Evolutionary conservation across 2,113 vertebrate genomes (phyloP).

Genomic region (Amblyornis subalaris): DNA sequence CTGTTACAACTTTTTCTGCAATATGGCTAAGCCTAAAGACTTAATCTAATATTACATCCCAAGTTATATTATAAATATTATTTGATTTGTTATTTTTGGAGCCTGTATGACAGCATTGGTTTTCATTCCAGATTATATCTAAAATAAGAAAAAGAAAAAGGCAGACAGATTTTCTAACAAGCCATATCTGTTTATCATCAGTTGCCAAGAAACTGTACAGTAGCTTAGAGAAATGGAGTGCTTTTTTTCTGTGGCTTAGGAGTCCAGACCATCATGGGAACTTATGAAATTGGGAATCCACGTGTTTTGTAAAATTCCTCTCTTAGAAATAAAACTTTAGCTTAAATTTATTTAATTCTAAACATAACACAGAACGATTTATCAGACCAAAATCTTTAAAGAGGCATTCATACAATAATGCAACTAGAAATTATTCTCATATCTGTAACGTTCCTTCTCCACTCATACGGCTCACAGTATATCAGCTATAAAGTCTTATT

Average conservation of each 20-base stretch:
- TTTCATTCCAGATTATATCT: conserved; percentile 30
- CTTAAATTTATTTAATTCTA: neutral
- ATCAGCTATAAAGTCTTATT: neutral
- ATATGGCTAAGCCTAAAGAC: neutral
- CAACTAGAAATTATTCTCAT: neutral
- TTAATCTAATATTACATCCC: neutral
- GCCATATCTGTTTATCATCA: conserved; percentile 28
- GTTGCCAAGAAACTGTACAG: conserved; percentile 37
- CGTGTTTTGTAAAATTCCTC: neutral
- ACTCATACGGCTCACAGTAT: neutral
- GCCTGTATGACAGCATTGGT: neutral
- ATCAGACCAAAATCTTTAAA: neutral
- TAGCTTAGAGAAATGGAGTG: conserved; percentile 3
- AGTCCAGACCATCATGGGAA: neutral
- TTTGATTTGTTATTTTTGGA: conserved; percentile 41
- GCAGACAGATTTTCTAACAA: neutral
- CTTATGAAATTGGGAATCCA: neutral
- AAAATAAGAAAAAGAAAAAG: neutral
- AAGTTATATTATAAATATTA: neutral
- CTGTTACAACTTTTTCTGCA: neutral
- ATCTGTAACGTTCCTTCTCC: neutral
- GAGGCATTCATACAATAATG: neutral
- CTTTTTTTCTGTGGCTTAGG: neutral
- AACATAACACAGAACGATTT: neutral
- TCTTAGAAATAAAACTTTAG: neutral